Percentiles rank a stretch among this genome's conserved stretches.
Evolutionary conservation across 1,140 invertebrate genomes (phyloP).

Genomic region (Planococcus citri): DNA sequence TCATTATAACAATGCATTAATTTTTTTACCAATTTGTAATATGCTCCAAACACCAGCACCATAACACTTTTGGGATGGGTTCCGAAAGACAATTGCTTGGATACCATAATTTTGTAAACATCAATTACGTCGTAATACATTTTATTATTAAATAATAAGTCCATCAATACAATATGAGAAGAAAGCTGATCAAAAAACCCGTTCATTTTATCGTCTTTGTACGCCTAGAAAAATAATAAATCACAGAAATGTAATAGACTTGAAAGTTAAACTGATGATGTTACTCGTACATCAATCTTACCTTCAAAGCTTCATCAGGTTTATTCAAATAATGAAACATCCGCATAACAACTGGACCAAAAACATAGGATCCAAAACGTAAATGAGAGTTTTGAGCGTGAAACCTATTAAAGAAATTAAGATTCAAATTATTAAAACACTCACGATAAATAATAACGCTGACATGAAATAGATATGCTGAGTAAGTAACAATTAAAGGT

Average conservation of each 20-base stretch:
- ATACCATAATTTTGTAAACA: constrained; percentile 45
- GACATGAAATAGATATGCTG: constrained; percentile 19
- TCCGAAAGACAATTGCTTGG: constrained; percentile 42
- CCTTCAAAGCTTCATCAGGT: constrained; percentile 48
- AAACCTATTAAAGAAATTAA: constrained; percentile 42
- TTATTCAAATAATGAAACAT: constrained; percentile 57
- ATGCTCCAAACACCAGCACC: constrained; percentile 50
- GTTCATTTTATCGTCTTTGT: constrained; percentile 44
- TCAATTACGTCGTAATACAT: constrained; percentile 54
- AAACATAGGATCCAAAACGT: constrained; percentile 61
- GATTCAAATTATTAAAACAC: not conserved
- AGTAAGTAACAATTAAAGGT: not conserved
- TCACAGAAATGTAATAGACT: not conserved
- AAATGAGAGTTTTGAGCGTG: constrained; percentile 55
- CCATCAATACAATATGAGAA: constrained; percentile 52
- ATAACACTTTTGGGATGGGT: constrained; percentile 53
- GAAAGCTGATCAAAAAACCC: constrained; percentile 57
- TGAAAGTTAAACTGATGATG: constrained; percentile 20
- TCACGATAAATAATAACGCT: constrained; percentile 3
- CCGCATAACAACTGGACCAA: constrained; percentile 74
- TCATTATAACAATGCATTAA: not conserved
- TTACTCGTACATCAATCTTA: constrained; percentile 27
- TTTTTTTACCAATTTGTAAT: constrained; percentile 58
- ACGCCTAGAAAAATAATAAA: constrained; percentile 37
- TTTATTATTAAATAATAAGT: constrained; percentile 54